Base-by-base conservation (phyloP, 2,113 vertebrate species). In the Sinocyclocheilus anshuiensis region DNA sequence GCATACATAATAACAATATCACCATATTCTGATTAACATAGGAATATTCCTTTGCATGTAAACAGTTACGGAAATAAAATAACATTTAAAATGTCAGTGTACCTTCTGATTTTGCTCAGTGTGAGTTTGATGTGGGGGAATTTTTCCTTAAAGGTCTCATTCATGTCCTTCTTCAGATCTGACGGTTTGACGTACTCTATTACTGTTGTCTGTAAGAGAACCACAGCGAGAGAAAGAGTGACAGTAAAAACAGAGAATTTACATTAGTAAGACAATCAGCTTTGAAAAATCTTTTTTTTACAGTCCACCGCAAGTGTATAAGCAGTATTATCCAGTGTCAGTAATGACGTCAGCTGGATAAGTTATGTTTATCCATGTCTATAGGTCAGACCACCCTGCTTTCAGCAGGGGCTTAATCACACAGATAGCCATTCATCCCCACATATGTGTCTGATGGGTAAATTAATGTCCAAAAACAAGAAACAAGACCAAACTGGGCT, bases 91-190 rank as follows among this genome's bases (percentile, higher is more conserved):
- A 76, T 11, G n/a, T 24, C 10, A 36, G 77, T 26, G 92, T 92
- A 99, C 98, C 98, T 99, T 91, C 97, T 96, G 26, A 99, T 99
- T 89, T 99, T 99, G 93, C 97, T 99, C 90, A 99, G 91, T 0
- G 98, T 99, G 88, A 99, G 94, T 89, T 95, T 98, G 88, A 99
- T 95, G 92, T 99, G 96, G 36, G 98, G 98, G 90, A 97, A 99
- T 93, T 99, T 99, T 89, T 99, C 98, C 88, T 95, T 96, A 65
- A 99, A 99, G 0, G 97, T 98, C 94, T 99, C 98, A 4, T 99
- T 99, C 98, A 99, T 99, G 94, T 99, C 98, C 89, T 98, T 98
- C 92, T 99, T 99, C 94, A 99, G 95, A 92, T 99, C 98, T 0
- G 97, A 97, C 0, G 98, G 98, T 87, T 99, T 99, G 91, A 99